Base-by-base conservation (phyloP, 2,797 vertebrate species). In the Clarias fuscus region DNA sequence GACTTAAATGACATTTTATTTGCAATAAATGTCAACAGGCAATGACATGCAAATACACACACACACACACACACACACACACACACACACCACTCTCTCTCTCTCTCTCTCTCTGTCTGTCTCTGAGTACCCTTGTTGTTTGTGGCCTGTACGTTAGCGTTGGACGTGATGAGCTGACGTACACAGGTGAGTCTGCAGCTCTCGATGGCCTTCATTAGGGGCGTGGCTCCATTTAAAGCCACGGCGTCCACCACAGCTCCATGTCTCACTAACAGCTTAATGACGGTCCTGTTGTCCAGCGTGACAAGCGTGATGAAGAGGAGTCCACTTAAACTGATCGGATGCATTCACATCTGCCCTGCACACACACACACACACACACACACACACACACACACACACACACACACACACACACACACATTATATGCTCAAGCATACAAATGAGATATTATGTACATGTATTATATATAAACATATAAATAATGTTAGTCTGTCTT, bases 271-370 rank as follows among this genome's bases (percentile, higher is more conserved):
- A 97, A 91, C 85, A 96, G 91, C 53, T 96, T 91, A 8, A 91
- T 92, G 22, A 96, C n/a, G 92, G 40, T 95, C 95, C 22, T 94
- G 91, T 86, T 96, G 94, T n/a, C 96, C 96, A 0, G 95, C 92
- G 7, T 96, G 95, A 91, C 96, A 97, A 0, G 97, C 96, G 0
- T 97, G 96, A 68, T 97, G 97, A 64, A 97, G 95, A 0, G 97
- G 94, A 13, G 95, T 97, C 97, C 96, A 97, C 88, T 94, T 88
- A 90, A 96, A 96, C 91, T 97, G 96, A 89, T 97, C 97, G n/a
- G 91, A 93, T n/a, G 94, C 89, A 0, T 97, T 96, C 77, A 96
- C 93, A 1, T 95, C 91, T 15, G 96, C 96, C 85, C 91, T 91
- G 70, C 4, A 53, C 6, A 79, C 40, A 15, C 11, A 82, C 85